Evolutionary conservation across 2,888 invertebrate species (phyloP), one percentile per base, ranked within the genome.

Genomic region (Rotaria socialis): DNA sequence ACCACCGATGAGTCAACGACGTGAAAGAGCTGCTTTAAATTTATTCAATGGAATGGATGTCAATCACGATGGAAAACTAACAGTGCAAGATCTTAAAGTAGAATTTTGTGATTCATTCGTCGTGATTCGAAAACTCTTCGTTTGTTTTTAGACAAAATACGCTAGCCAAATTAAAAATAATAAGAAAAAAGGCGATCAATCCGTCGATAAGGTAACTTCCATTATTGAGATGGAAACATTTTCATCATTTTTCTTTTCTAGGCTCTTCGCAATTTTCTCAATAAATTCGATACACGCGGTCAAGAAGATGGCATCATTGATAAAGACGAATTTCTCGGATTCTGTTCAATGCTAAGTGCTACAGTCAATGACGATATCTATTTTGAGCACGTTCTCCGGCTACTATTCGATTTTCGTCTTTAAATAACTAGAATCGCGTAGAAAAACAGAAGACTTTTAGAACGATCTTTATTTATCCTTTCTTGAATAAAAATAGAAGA

Each of bases 211-310:
- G 5, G 80, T 80, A 80, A 80, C 24, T 47, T 7, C 47, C 24
- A 47, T 24, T 8, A 11, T 24, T 22, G 22, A 35, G 6, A 67
- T 67, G 16, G 2, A 67, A 24, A 27, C 14, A 35, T 35, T 35
- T 35, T 2, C 35, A 1, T 27, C 27, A 67, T 10, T n/a, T 6
- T 27, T 24, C 1, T n/a, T 6, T 47, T 24, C 11, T n/a, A 80
- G 80, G 80, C 22, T 47, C 5, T 80, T 8, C 24, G 14, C 24
- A 80, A 47, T n/a, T 80, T 80, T 47, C 24, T 80, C 3, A 80
- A 80, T 24, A 80, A 80, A 80, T 80, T 80, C n/a, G 80, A 80
- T 80, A 80, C 80, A 24, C 47, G 47, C 11, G 80, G 80, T 43
- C 24, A 80, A 43, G 47, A 80, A 24, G 47, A 80, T 80, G 80